Conservation (phyloP, 2,797 vertebrate genomes). For the Sitta carolinensis region DNA sequence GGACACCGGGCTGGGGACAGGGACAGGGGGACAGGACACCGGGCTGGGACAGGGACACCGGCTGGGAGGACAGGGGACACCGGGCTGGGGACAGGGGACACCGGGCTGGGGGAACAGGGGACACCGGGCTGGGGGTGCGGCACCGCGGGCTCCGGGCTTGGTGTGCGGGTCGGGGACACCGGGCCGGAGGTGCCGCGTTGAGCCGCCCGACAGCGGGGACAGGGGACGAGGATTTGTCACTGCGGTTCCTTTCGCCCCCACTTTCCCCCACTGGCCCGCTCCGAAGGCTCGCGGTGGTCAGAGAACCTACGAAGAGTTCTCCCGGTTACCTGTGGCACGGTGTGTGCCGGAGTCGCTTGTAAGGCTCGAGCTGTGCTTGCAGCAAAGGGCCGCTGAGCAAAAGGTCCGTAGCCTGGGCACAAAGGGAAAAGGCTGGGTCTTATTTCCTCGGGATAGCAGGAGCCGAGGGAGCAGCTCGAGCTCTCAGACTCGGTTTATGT, state of each 20-base stretch:
- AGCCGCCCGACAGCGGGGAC: too few species aligned
- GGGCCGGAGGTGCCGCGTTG: too few species aligned
- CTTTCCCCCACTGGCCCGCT: fast-evolving
- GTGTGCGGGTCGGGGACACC: too few species aligned
- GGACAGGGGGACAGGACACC: too few species aligned
- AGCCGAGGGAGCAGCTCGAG: not conserved
- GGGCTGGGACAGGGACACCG: too few species aligned
- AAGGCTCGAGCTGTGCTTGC: not conserved
- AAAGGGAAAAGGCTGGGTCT: too few species aligned
- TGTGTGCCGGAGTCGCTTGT: not conserved
- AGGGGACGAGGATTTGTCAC: not conserved
- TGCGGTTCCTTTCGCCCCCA: not conserved
- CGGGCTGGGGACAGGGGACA: too few species aligned
- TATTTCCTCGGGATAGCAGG: not conserved
- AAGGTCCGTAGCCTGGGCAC: fast-evolving
- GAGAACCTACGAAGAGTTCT: fast-evolving
- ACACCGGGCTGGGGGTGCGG: too few species aligned
- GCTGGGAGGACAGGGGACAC: too few species aligned
- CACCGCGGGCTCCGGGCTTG: too few species aligned
- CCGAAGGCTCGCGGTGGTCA: not conserved
- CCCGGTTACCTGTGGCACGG: not conserved
- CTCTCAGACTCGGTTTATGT: fast-evolving
- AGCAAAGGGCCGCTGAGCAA: not conserved
- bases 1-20: too few species aligned
- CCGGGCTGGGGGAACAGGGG: not conserved